phyloP scores from a whole-genome alignment of 2,113 vertebrate species.

The Cololabis saira region DNA sequence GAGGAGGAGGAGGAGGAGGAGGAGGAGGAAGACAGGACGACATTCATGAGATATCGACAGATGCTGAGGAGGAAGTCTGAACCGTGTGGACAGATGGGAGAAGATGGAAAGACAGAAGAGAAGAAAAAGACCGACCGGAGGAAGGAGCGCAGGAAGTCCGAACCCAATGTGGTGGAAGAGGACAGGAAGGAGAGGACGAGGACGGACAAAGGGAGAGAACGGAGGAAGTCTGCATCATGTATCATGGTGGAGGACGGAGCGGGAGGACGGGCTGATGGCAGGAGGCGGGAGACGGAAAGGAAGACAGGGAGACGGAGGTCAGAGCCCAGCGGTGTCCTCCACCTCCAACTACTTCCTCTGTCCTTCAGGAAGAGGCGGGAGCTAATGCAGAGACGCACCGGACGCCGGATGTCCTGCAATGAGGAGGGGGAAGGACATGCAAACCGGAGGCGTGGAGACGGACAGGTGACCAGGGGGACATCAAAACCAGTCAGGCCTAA shows the following conservation, averaged over 20 bases:
- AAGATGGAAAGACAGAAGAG: neutral
- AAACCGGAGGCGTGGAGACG: neutral
- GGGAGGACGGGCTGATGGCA: neutral
- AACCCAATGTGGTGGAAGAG: slow-evolving; percentile 21
- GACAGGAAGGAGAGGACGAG: slow-evolving; percentile 6
- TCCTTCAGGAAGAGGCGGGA: slow-evolving; percentile 45
- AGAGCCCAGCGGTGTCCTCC: slow-evolving; percentile 26
- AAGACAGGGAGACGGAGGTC: slow-evolving; percentile 26
- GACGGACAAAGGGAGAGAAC: neutral
- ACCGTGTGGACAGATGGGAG: slow-evolving; percentile 23
- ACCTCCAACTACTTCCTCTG: slow-evolving; percentile 48
- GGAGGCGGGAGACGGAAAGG: slow-evolving; percentile 7
- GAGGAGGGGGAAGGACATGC: slow-evolving; percentile 19
- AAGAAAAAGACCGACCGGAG: neutral
- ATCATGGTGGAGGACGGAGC: slow-evolving; percentile 12
- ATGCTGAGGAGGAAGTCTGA: slow-evolving; percentile 59
- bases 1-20: slow-evolving; percentile 13
- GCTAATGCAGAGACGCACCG: slow-evolving; percentile 39
- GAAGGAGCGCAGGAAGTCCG: slow-evolving; percentile 29
- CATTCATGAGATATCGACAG: slow-evolving; percentile 7
- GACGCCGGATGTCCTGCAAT: slow-evolving; percentile 30
- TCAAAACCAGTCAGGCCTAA: slow-evolving; percentile 1
- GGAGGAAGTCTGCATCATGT: slow-evolving; percentile 30
- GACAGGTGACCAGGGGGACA: neutral
- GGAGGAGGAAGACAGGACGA: no score